Evolutionary conservation across 92 coral and sea anemone genomes (phyloP).

Genomic region (Muricea muricata): DNA sequence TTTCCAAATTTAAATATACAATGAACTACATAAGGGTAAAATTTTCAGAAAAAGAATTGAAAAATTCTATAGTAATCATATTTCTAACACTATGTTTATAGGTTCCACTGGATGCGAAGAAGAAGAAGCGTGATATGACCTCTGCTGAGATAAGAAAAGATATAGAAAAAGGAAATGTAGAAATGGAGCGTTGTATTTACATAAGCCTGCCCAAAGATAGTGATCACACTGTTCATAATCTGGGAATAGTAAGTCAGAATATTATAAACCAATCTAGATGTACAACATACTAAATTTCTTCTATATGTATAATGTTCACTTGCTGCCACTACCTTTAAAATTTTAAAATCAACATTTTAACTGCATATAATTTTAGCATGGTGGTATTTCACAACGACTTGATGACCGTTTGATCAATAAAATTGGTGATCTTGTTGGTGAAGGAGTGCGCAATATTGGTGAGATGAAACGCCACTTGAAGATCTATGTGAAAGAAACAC

Average conservation of each 20-base stretch:
- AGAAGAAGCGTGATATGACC: background rate
- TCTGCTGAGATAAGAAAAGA: background rate
- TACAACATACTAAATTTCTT: no score
- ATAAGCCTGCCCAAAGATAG: background rate
- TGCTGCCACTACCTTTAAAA: background rate
- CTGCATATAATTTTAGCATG: background rate
- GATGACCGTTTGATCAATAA: background rate
- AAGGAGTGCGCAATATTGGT: constrained; percentile 22
- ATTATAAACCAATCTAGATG: no score
- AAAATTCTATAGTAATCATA: no score
- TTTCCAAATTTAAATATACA: no score
- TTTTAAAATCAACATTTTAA: background rate
- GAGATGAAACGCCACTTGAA: constrained; percentile 37
- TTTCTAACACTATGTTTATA: background rate
- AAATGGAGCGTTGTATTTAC: background rate
- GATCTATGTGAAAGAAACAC: background rate
- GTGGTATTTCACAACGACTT: background rate
- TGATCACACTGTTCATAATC: background rate
- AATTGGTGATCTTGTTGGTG: constrained; percentile 31
- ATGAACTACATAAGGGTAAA: no score
- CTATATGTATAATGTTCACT: no score
- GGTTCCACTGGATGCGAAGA: background rate
- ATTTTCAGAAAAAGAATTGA: no score
- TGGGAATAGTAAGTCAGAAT: background rate
- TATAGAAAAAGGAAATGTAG: background rate